A percentile compares a stretch with the other conserved stretches of the same genome.
These are phyloP conservation scores for Gallinago paraguaiae DNA, from an alignment of 2,113 vertebrate species.

Conservation along the genomic window DNA sequence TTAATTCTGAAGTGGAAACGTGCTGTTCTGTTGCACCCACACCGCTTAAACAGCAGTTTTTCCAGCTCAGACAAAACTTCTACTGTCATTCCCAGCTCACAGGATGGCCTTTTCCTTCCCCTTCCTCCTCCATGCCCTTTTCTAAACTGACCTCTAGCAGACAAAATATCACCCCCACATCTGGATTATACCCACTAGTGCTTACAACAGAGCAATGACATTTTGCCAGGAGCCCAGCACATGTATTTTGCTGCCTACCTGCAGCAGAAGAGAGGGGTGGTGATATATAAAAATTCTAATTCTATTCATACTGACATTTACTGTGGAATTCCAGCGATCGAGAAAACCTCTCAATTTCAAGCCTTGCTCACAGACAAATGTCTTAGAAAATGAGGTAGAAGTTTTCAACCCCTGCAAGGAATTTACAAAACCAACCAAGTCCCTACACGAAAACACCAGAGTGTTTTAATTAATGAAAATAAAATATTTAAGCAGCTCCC, in stretches of 20 bases:
- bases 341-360: neutral
- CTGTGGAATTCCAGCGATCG: neutral
- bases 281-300: slow-evolving; percentile 6
- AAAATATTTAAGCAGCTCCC: neutral
- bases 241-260: neutral
- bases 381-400: neutral
- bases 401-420: neutral
- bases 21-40: neutral
- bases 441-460: accelerated
- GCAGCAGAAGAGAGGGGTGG: neutral
- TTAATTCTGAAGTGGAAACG: neutral
- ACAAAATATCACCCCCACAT: neutral
- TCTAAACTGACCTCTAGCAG: neutral
- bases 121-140: neutral
- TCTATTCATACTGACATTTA: slow-evolving; percentile 37
- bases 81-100: neutral
- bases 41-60: neutral
- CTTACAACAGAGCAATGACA: neutral
- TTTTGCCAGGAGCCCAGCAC: neutral
- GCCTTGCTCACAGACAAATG: neutral
- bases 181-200: neutral
- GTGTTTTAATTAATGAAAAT: neutral
- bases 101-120: neutral
- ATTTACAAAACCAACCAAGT: neutral
- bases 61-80: neutral